Evolutionary conservation across 2,113 vertebrate genomes (phyloP).

Genomic region (Drymodes brunneopygia): DNA sequence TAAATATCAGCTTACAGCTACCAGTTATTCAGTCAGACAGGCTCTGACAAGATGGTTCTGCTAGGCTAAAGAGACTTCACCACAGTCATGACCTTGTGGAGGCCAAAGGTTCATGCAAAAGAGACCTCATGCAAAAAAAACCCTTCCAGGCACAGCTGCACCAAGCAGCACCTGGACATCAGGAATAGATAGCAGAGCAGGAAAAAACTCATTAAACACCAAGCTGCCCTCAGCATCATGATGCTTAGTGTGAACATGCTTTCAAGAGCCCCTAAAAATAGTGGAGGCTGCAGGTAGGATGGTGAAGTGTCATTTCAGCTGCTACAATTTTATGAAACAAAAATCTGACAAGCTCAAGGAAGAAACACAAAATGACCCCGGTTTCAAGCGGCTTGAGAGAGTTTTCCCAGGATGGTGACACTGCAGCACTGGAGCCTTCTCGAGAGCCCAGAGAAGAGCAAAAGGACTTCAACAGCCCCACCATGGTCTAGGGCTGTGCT

Average conservation of each 20-base stretch:
- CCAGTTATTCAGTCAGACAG: not conserved
- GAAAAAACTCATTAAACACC: not conserved
- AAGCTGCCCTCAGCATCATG: not conserved
- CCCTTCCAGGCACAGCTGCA: not conserved
- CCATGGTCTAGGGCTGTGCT: not conserved
- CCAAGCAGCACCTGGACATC: not conserved
- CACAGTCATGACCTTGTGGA: not conserved
- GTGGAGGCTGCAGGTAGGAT: not conserved
- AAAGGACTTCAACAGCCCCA: not conserved
- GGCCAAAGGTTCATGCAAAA: not conserved
- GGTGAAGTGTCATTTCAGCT: not conserved
- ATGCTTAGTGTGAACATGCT: not conserved
- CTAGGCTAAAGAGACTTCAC: not conserved
- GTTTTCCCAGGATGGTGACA: not conserved
- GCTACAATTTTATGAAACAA: not conserved
- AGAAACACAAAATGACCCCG: not conserved
- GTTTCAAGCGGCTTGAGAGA: not conserved
- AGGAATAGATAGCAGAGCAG: not conserved
- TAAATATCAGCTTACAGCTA: not conserved
- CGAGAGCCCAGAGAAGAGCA: not conserved
- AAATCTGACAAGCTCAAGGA: not conserved
- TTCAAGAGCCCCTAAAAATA: conserved; percentile 6
- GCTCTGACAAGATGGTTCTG: not conserved
- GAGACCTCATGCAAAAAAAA: not conserved
- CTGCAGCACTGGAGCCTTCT: not conserved